These are phyloP conservation scores for Cinara cedri DNA, from an alignment of 2,888 invertebrate species.

Conservation along the genomic window DNA sequence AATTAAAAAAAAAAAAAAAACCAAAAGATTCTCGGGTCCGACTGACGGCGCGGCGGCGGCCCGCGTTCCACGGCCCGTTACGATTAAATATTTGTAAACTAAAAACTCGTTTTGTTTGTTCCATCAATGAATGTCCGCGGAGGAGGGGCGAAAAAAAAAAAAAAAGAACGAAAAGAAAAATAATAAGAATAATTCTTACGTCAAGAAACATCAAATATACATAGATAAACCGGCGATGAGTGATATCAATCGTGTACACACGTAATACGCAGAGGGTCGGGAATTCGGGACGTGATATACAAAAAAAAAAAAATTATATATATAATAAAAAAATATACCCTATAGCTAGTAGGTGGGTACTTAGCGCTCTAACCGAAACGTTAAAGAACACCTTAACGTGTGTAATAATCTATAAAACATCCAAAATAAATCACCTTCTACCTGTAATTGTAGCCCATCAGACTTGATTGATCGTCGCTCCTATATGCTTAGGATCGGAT, in stretches of 20 bases:
- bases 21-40: slow-evolving; percentile 8
- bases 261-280: background rate
- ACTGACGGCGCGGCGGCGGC: too few relatives aligned
- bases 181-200: slow-evolving; percentile 25
- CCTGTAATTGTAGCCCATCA: slow-evolving; percentile 45
- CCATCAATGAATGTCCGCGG: background rate
- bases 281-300: background rate
- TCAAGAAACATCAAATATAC: background rate
- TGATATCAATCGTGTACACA: slow-evolving; percentile 24
- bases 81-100: slow-evolving; percentile 35
- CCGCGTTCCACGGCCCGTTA: slow-evolving; percentile 25
- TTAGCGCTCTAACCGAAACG: slow-evolving; percentile 32
- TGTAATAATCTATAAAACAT: slow-evolving; percentile 49
- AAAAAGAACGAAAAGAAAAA: background rate
- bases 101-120: slow-evolving; percentile 42
- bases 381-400: slow-evolving; percentile 38
- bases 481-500: slow-evolving; percentile 30
- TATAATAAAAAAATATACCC: background rate
- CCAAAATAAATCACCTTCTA: slow-evolving; percentile 45
- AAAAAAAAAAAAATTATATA: too few relatives aligned
- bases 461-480: slow-evolving; percentile 45
- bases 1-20: slow-evolving; percentile 42
- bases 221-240: background rate
- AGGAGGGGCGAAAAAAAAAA: too few relatives aligned
- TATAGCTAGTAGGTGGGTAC: slow-evolving; percentile 11